These are phyloP conservation scores for Pseudococcus viburni DNA, from an alignment of 2,888 invertebrate genomes.

Conservation along the genomic window DNA sequence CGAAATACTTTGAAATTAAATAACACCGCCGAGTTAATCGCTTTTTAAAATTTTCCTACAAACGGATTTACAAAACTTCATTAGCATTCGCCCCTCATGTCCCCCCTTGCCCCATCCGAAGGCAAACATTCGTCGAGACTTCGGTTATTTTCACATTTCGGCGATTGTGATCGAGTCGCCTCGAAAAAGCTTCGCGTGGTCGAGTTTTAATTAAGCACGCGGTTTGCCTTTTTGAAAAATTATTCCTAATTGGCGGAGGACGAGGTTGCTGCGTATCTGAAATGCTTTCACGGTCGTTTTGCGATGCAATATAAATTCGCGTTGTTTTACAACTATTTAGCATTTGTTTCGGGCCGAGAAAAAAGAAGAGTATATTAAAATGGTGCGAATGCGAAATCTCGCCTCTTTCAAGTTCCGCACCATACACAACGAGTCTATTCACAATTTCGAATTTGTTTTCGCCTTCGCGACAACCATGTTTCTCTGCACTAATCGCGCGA, in stretches of 20 bases:
- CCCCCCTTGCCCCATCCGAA: background rate
- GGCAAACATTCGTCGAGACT: background rate
- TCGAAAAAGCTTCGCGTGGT: background rate
- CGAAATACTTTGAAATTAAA: background rate
- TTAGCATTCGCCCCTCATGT: background rate
- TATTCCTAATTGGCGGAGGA: background rate
- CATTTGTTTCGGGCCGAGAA: background rate
- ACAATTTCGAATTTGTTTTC: background rate
- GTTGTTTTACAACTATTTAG: conserved; percentile 2
- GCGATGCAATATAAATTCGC: background rate
- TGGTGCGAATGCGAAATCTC: conserved; percentile 29
- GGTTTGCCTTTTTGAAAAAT: conserved; percentile 28
- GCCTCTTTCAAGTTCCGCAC: background rate
- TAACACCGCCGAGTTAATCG: background rate
- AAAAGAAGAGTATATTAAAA: conserved; percentile 4
- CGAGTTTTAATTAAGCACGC: conserved; percentile 32
- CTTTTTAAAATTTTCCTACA: conserved; percentile 23
- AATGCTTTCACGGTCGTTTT: conserved; percentile 7
- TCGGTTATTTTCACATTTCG: background rate
- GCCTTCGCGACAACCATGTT: background rate
- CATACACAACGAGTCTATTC: background rate
- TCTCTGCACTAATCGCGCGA: background rate
- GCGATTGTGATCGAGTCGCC: background rate
- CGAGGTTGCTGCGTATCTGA: background rate
- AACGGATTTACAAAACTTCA: conserved; percentile 19